Evolutionary conservation across 2,113 vertebrate species (phyloP), one percentile per base, ranked within the genome.

Genomic region (Pseudorectes ferrugineus): DNA sequence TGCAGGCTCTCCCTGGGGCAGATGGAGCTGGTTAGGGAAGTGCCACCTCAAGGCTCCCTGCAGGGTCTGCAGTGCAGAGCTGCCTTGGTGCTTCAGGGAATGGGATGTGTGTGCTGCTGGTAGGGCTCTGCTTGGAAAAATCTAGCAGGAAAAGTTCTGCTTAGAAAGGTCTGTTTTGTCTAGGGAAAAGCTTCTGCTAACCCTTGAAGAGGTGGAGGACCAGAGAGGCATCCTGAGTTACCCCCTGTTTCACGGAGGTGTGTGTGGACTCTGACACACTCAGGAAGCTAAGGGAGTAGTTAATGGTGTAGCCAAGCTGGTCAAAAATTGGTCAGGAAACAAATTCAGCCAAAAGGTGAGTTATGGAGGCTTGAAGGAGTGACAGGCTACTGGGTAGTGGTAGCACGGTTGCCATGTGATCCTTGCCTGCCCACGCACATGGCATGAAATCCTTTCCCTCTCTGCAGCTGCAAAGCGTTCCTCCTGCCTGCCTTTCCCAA

Each of bases 31-130:
- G 20, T 6, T 36, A 11, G 36, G 26, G 45, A 93, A 65, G 43
- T 46, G 38, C 26, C 40, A 63, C 40, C 70, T n/a, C 0, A 0
- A 59, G 52, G 73, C 11, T 91, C 17, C 63, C 68, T 66, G 46
- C 26, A 55, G 42, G 43, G 24, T 66, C 43, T 89, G 73, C 38
- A 45, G 23, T 18, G 38, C 68, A 63, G 59, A 74, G 61, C 3
- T 2, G 1, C 51, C 55, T 62, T 12, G 4, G 33, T 46, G 43
- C 87, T 81, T 29, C 51, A 55, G 65, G 52, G 55, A 89, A 36
- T 4, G 33, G 68, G 38, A 51, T 36, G 11, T 1, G 1, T 11
- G 43, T 52, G 62, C 49, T 43, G 26, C 40, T 0, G 0, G 10
- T 26, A 79, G 57, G 6, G 14, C 23, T 58, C 33, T 28, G 19